Evolutionary conservation across 2,888 invertebrate genomes (phyloP), one percentile per base, ranked within the genome.

Genomic region (Heliconius erato): DNA sequence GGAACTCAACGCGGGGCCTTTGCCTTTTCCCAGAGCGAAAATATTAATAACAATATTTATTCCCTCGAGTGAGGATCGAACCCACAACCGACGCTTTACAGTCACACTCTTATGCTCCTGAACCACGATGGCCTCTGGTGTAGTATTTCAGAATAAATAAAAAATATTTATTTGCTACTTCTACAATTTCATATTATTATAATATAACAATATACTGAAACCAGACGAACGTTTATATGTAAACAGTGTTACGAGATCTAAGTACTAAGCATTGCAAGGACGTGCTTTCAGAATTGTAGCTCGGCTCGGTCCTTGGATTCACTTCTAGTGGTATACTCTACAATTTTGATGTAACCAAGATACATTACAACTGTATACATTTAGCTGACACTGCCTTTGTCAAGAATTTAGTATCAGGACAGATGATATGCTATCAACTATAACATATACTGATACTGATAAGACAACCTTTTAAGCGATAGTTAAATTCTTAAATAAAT

Each of bases 281-380:
- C 72, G 72, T 49, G 72, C 44, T 72, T 44, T 28, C 26, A 72
- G 26, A 26, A 72, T 49, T 49, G 72, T 44, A 72, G 16, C 44
- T 72, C 71, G 26, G 44, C 44, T 72, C 71, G 44, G 44, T 72
- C 72, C 72, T 72, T 49, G 72, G 72, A 72, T 26, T 72, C 44
- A 72, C 72, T 72, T 72, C 44, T 72, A 72, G 71, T 44, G n/a
- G 71, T 71, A 72, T 72, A 72, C 44, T 44, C 72, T 72, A 72
- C 72, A 72, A 72, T 26, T 44, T 72, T 40, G 44, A 44, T 72
- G 26, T 14, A 44, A 49, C 14, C 44, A 23, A 71, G 71, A 71
- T 71, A 71, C 14, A 72, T n/a, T 35, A 40, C 71, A 44, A 44
- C 44, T 26, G 72, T 19, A 19, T 49, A 28, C 16, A 26, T 72